These are phyloP conservation scores for Pterocles gutturalis DNA, from an alignment of 2,113 vertebrate species.

Conservation along the genomic window DNA sequence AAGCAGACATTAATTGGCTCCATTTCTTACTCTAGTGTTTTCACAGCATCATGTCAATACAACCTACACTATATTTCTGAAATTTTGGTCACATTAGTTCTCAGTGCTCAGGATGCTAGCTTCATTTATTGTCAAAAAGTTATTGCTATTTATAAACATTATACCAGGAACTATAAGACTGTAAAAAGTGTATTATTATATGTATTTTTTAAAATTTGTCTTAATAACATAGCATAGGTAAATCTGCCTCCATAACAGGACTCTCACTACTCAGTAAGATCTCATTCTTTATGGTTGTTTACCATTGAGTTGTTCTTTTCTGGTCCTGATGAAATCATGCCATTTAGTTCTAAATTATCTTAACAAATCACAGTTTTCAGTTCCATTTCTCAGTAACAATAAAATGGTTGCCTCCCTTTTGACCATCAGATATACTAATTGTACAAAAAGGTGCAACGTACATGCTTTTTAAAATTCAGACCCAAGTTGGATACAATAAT, in stretches of 20 bases:
- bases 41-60: not conserved
- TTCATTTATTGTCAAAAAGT: not conserved
- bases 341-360: not conserved
- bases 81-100: not conserved
- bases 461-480: not conserved
- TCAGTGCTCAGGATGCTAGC: not conserved
- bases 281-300: not conserved
- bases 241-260: not conserved
- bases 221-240: not conserved
- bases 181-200: not conserved
- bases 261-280: not conserved
- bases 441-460: not conserved
- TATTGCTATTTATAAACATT: not conserved
- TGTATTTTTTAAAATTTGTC: not conserved
- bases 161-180: not conserved
- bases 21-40: not conserved
- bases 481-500: not conserved
- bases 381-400: not conserved
- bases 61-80: not conserved
- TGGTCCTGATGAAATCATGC: not conserved
- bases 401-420: not conserved
- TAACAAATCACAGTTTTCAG: not conserved
- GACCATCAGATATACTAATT: not conserved
- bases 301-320: not conserved
- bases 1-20: not conserved